phyloP scores from a whole-genome alignment of 1,140 invertebrate species.

The Lepidostoma basale region DNA sequence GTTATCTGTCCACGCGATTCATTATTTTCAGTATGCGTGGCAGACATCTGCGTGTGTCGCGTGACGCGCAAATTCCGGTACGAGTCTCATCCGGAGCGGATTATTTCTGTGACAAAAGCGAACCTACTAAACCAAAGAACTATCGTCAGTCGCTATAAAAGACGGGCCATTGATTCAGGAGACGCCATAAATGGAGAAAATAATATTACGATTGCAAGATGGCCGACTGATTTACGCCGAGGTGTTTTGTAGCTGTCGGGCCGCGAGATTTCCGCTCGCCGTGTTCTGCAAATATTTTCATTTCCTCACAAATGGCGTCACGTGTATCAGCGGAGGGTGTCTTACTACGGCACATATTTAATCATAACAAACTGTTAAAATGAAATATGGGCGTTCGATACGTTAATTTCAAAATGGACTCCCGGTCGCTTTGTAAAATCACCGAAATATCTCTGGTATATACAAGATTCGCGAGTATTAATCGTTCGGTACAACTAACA shows the following conservation, averaged over 20 bases:
- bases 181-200: background rate
- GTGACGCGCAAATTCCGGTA: background rate
- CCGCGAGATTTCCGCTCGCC: background rate
- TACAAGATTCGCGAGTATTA: background rate
- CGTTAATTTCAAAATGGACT: conserved; percentile 10
- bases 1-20: conserved; percentile 12
- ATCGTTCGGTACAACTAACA: background rate
- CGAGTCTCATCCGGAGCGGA: background rate
- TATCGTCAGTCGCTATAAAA: too few species aligned
- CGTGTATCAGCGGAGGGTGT: background rate
- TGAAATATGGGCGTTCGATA: background rate
- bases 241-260: background rate
- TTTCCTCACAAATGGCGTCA: conserved; percentile 15
- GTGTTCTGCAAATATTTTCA: background rate
- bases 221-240: conserved; percentile 22
- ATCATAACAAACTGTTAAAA: background rate
- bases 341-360: background rate
- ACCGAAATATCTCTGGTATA: background rate
- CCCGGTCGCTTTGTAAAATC: background rate
- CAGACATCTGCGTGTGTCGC: background rate
- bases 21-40: conserved; percentile 23
- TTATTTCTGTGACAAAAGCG: background rate
- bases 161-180: too few species aligned
- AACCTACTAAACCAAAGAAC: background rate
- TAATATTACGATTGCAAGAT: conserved; percentile 6